phyloP scores from a whole-genome alignment of 2,113 vertebrate genomes.

The Tychaedon coryphoeus region DNA sequence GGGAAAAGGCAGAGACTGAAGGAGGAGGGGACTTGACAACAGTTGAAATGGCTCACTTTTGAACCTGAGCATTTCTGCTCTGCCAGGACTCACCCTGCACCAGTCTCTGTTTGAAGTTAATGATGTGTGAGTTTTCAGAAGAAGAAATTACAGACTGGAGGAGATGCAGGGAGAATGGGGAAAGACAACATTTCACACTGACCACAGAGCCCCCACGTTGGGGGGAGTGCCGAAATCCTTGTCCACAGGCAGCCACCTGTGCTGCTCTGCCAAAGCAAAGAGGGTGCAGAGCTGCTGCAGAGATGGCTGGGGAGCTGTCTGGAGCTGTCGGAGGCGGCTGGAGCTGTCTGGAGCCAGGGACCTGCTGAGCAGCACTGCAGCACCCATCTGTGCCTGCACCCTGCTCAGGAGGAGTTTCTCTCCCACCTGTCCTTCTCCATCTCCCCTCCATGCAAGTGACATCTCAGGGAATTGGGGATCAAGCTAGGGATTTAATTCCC shows the following conservation, averaged over 20 bases:
- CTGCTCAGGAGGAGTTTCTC: neutral
- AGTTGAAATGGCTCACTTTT: neutral
- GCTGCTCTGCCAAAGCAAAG: neutral
- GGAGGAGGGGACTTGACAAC: neutral
- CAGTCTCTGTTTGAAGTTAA: neutral
- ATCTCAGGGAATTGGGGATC: neutral
- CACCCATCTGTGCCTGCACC: neutral
- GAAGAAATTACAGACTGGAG: neutral
- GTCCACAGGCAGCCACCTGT: neutral
- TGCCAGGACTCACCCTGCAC: neutral
- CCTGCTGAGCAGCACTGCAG: neutral
- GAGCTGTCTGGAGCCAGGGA: neutral
- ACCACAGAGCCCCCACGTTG: fast-evolving
- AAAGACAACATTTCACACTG: neutral
- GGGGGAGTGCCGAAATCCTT: neutral
- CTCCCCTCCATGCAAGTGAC: neutral
- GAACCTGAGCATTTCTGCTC: neutral
- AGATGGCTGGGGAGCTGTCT: neutral
- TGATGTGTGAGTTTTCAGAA: neutral
- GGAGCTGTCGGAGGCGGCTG: neutral
- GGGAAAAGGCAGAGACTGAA: neutral
- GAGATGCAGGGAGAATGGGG: neutral
- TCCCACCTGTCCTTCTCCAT: neutral
- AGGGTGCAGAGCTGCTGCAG: neutral
- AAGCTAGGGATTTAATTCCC: neutral